A percentile compares a stretch with the other conserved stretches of the same genome.
Evolutionary conservation across 1,140 invertebrate genomes (phyloP).

Genomic region (Polyergus mexicanus): DNA sequence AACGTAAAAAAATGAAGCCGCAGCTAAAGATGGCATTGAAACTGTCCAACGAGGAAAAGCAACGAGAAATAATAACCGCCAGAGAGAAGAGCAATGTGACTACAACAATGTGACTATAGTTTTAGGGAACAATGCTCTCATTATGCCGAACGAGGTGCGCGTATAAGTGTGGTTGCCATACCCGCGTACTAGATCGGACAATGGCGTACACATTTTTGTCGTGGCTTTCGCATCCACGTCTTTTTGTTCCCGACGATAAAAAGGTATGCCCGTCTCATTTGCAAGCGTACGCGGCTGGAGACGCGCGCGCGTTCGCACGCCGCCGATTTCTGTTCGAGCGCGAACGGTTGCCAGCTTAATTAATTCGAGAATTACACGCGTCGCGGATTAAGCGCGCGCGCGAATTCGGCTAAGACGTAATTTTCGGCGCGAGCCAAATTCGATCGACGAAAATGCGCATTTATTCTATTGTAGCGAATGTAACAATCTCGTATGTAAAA

Average conservation of each 20-base stretch:
- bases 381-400: background rate
- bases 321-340: background rate
- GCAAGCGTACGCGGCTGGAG: background rate
- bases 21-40: constrained; percentile 46
- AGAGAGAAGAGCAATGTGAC: constrained; percentile 77
- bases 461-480: background rate
- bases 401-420: constrained; percentile 8
- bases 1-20: constrained; percentile 42
- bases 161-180: constrained; percentile 68
- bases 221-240: constrained; percentile 63
- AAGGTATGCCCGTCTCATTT: constrained; percentile 69
- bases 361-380: constrained; percentile 35
- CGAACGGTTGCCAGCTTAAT: constrained; percentile 36
- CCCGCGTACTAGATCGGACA: constrained; percentile 69
- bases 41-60: background rate
- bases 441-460: background rate
- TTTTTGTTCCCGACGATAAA: constrained; percentile 76
- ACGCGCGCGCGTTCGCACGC: background rate
- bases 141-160: constrained; percentile 81
- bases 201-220: constrained; percentile 76
- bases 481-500: background rate
- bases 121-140: constrained; percentile 85
- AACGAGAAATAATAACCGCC: constrained; percentile 8
- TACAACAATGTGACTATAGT: constrained; percentile 85
- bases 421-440: constrained; percentile 19